Evolutionary conservation across 2,797 vertebrate genomes (phyloP), one percentile per base, ranked within the genome.

Genomic region (Gallinago nigripennis): DNA sequence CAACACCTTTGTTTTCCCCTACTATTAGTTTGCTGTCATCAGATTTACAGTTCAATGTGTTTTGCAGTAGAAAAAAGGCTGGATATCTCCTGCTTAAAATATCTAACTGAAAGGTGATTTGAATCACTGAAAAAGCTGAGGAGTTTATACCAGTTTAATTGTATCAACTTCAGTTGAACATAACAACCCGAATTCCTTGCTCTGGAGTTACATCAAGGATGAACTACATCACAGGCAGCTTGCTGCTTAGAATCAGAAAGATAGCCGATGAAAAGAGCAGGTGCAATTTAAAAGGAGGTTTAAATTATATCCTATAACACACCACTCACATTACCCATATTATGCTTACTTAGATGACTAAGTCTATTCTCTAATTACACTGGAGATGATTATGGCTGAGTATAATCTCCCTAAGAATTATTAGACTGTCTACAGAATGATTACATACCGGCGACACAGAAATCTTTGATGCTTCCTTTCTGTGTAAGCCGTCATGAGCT

Each of bases 311-410:
- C 88, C 83, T 95, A 11, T 86, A 95, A 66, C 50, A 79, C 66
- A 48, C 39, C 58, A 84, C 39, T 96, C 90, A 54, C 14, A 83
- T 85, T 92, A 75, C 73, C 73, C 76, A 19, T 92, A 90, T 96
- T 95, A 91, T 92, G 63, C 73, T 95, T 92, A 94, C 80, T 95
- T 90, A 93, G 91, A 95, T 94, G 95, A 94, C 94, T 95, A 93
- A 95, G n/a, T 86, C 86, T 95, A 19, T 88, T 91, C 80, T 84
- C 90, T 95, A 95, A 94, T 95, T 95, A 93, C 82, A 65, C 65
- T 87, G 51, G 79, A 86, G 76, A 80, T 92, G 30, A 87, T 95
- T 94, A 89, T 85, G 75, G 78, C 41, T 89, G 84, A 92, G 41
- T 65, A 85, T 95, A 94, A 97, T 94, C 88, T 89, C 93, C 93